These are phyloP conservation scores for Apantesis nais DNA, from an alignment of 2,888 invertebrate species.

Conservation along the genomic window DNA sequence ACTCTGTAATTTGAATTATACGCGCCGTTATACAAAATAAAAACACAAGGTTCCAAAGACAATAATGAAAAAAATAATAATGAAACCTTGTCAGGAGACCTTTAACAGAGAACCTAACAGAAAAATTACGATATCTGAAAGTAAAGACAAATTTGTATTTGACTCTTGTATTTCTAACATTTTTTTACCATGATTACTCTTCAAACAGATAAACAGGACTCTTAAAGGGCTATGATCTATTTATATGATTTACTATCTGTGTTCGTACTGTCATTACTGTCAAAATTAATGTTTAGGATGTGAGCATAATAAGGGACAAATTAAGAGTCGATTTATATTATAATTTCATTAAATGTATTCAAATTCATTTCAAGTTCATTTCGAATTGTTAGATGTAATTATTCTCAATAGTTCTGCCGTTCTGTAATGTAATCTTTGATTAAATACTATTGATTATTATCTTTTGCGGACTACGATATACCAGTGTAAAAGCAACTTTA, in stretches of 20 bases:
- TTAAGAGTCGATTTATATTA: not conserved
- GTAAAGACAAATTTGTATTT: too few species aligned
- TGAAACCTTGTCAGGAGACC: too few species aligned
- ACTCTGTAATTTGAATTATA: too few species aligned
- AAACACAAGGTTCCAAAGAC: too few species aligned
- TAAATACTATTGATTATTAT: not conserved
- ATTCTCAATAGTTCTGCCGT: not conserved
- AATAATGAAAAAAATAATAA: too few species aligned
- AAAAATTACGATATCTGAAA: too few species aligned
- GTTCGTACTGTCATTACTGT: conserved; percentile 9
- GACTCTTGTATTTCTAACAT: too few species aligned
- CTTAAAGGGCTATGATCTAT: not conserved
- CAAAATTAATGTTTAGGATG: conserved; percentile 13
- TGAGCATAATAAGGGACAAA: not conserved
- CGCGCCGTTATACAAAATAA: too few species aligned
- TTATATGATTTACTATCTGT: conserved; percentile 6
- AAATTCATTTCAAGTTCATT: not conserved
- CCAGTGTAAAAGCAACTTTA: conserved; percentile 15
- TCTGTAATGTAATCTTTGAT: not conserved
- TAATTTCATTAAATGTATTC: not conserved
- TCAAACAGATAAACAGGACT: too few species aligned
- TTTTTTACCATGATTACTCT: too few species aligned
- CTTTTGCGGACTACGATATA: not conserved
- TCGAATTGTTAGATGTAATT: not conserved
- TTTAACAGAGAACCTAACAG: too few species aligned